phyloP scores from a whole-genome alignment of 30 jellyfish, hydroid and myxozoan genomes.

The Rhopilema esculentum region DNA sequence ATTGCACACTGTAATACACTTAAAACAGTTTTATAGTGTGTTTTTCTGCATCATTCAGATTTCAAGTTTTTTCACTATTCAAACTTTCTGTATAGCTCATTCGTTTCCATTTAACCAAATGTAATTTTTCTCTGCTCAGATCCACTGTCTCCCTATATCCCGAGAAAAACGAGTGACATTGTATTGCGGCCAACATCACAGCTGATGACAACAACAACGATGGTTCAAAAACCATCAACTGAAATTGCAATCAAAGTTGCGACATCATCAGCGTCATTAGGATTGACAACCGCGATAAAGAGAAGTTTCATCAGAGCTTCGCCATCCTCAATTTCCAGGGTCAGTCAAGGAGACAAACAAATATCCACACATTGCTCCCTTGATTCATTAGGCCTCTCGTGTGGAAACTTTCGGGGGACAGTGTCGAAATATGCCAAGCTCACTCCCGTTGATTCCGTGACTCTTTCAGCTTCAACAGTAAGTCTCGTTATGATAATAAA shows the following conservation, averaged over 20 bases:
- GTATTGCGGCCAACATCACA: not conserved
- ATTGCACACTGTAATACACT: no score
- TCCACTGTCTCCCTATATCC: not conserved
- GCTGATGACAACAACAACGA: not conserved
- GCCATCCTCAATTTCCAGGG: no score
- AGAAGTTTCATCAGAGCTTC: not conserved
- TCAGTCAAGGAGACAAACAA: not conserved
- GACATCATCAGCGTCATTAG: not conserved
- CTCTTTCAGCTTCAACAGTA: not conserved
- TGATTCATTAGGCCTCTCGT: not conserved
- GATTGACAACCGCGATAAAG: not conserved
- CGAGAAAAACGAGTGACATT: not conserved
- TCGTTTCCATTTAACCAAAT: not conserved
- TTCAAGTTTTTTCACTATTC: no score
- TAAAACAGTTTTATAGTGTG: no score
- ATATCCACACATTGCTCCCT: not conserved
- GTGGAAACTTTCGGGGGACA: not conserved
- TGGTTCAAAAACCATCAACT: not conserved
- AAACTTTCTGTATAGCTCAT: not conserved
- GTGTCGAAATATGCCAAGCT: not conserved
- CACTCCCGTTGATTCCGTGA: not conserved
- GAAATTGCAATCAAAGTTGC: not conserved
- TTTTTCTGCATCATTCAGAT: no score
- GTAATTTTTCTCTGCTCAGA: not conserved
- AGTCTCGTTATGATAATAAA: no score